Percentiles rank a stretch among this genome's conserved stretches.
Conservation (phyloP, 2,888 invertebrate genomes). For the Rugalucina vietnamica region DNA sequence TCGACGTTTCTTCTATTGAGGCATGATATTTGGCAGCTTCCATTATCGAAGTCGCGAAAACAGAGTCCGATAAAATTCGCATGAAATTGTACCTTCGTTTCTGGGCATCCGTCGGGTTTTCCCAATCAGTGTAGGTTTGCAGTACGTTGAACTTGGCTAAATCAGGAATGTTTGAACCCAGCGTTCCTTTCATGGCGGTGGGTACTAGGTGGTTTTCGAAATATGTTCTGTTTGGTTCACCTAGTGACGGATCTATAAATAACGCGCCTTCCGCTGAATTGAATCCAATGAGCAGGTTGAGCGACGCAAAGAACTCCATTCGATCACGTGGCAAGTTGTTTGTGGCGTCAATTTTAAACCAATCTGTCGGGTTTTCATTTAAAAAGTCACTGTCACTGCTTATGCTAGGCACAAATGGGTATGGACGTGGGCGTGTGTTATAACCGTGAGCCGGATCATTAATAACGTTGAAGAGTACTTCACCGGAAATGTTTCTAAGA, state of each 20-base stretch:
- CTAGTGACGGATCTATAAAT: neutral
- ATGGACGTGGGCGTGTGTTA: neutral
- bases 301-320: neutral
- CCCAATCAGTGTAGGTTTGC: neutral
- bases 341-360: neutral
- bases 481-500: neutral
- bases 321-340: too few relatives aligned
- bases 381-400: neutral
- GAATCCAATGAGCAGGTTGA: neutral
- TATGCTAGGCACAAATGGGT: neutral
- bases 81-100: neutral
- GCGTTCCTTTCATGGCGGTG: neutral
- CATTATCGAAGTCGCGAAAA: neutral
- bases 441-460: neutral
- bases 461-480: neutral
- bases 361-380: too few relatives aligned
- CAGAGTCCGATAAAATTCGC: neutral
- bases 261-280: neutral
- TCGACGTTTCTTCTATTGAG: neutral
- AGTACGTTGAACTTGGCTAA: neutral
- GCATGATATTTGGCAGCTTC: neutral
- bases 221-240: neutral
- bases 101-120: neutral
- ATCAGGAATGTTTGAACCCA: neutral
- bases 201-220: neutral